Conservation (phyloP, 2,113 vertebrate species). For the Embiotoca jacksoni region DNA sequence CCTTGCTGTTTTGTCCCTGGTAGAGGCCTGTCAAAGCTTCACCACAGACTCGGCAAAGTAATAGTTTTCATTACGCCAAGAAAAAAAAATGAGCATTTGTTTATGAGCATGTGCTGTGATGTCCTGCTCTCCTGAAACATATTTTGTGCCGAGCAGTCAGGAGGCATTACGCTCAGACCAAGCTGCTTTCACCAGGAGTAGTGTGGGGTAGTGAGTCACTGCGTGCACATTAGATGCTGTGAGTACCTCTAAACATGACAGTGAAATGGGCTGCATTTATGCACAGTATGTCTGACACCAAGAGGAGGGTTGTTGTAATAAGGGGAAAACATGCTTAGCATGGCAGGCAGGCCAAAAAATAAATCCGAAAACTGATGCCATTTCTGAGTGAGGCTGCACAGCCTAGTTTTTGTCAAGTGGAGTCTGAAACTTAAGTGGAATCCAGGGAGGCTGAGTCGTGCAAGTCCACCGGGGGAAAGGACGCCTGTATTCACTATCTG, state of each 20-base stretch:
- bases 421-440: slow-evolving; percentile 63
- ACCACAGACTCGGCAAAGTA: slow-evolving; percentile 64
- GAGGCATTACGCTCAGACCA: slow-evolving; percentile 67
- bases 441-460: slow-evolving; percentile 47
- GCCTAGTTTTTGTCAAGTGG: slow-evolving; percentile 43
- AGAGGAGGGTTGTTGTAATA: slow-evolving; percentile 10
- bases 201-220: too few species aligned
- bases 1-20: slow-evolving; percentile 58
- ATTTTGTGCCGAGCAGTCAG: slow-evolving; percentile 69
- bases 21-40: slow-evolving; percentile 67
- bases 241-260: not conserved
- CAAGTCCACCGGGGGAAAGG: slow-evolving; percentile 37
- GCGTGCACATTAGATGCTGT: too few species aligned
- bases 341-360: not conserved
- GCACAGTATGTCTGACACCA: slow-evolving; percentile 16
- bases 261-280: slow-evolving; percentile 32
- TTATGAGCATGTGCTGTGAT: slow-evolving; percentile 71
- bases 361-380: slow-evolving; percentile 25
- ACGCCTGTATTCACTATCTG: slow-evolving; percentile 68
- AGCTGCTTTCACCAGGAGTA: not conserved
- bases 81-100: slow-evolving; percentile 78
- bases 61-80: slow-evolving; percentile 58
- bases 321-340: not conserved
- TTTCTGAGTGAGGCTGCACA: slow-evolving; percentile 39
- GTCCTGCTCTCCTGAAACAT: slow-evolving; percentile 60